Conservation (phyloP, 2,113 vertebrate genomes). For the Sceloporus undulatus region DNA sequence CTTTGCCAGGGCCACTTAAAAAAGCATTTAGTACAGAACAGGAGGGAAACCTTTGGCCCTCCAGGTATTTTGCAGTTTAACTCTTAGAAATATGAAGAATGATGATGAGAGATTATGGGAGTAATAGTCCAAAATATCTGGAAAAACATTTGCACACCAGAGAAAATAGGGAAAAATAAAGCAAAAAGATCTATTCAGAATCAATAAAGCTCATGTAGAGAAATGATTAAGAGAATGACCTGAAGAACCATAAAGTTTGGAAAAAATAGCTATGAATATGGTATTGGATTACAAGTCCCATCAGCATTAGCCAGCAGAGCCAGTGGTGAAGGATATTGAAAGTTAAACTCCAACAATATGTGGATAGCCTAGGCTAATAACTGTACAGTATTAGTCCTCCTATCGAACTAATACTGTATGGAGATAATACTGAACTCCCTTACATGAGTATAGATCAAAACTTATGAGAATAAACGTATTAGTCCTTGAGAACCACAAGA, state of each 20-base stretch:
- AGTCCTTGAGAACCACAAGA: background rate
- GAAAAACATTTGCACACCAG: background rate
- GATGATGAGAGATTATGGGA: background rate
- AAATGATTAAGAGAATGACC: background rate
- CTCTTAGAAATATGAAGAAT: background rate
- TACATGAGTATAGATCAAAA: background rate
- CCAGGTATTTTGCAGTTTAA: background rate
- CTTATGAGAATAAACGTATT: background rate
- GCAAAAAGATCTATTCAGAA: background rate
- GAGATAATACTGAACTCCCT: background rate
- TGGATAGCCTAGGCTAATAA: too few relatives aligned
- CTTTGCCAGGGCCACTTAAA: background rate
- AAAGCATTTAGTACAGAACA: background rate
- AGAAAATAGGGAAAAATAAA: rapidly evolving
- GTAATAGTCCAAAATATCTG: background rate
- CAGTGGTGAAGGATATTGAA: background rate
- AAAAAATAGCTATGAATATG: background rate
- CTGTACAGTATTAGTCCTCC: background rate
- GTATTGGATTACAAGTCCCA: background rate
- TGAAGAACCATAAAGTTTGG: background rate
- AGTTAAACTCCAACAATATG: background rate
- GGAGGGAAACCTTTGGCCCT: background rate
- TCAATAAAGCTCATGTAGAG: background rate
- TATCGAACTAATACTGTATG: background rate
- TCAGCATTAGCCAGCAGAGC: background rate